Evolutionary conservation across 1,140 invertebrate species (phyloP), one percentile per base, ranked within the genome.

Genomic region (Drosophila tani): DNA sequence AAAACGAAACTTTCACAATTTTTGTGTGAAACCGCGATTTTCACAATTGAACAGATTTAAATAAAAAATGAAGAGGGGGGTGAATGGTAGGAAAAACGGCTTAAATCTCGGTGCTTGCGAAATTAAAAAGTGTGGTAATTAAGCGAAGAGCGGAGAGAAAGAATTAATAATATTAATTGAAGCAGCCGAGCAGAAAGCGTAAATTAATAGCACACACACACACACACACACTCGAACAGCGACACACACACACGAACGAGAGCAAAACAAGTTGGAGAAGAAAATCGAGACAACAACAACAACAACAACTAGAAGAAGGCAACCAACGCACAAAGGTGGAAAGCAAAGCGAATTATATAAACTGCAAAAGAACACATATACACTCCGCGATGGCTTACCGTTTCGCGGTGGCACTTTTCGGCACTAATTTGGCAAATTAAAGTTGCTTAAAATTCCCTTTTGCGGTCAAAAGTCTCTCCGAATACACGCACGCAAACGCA

Each of bases 161-260:
- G 79, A 91, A 90, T 84, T 90, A 90, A 90, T 90, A 74, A 76
- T 85, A 90, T 90, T 90, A 90, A 90, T 90, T 90, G 86, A 90
- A 81, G 79, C 85, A 90, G 75, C 85, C 81, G 81, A 88, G 85
- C 85, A 90, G 79, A 88, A 88, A 87, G 74, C 79, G 84, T 84
- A 81, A 88, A 88, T 87, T 80, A 70, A 82, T 80, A 76, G 66
- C 79, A 79, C 64, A 70, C 53, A 56, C 45, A 59, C 35, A 21
- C 21, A 21, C 21, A 24, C 21, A 58, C 57, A 53, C 47, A 60
- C 57, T 57, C 17, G 17, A 19, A 45, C 29, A 55, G 32, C 32
- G 12, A 67, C 27, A 43, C 27, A 40, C 32, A 27, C 45, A 55
- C n/a, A 63, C 21, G 50, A 35, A 40, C 17, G 53, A 57, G 66